Percentiles rank a stretch among this genome's conserved stretches.
phyloP scores from a whole-genome alignment of 2,797 vertebrate species.

The Avahi laniger region DNA sequence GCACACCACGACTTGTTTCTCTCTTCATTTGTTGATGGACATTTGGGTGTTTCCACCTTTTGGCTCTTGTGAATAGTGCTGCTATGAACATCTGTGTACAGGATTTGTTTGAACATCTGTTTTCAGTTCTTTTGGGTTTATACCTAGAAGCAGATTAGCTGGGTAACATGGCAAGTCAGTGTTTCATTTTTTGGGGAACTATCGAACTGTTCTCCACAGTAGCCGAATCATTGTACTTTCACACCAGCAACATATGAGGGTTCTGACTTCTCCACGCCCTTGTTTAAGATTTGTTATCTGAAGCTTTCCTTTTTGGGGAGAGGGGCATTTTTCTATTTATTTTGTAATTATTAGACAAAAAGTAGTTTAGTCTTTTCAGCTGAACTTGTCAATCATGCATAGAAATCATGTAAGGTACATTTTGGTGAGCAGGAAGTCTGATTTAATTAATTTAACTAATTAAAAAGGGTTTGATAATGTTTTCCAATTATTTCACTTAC shows the following conservation, averaged over 20 bases:
- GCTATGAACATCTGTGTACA: neutral
- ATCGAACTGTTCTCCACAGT: neutral
- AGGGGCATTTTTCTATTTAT: neutral
- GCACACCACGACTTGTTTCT: neutral
- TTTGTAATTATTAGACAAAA: constrained; percentile 28
- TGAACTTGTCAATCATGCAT: neutral
- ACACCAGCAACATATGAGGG: neutral
- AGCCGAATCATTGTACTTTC: neutral
- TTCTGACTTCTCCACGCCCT: neutral
- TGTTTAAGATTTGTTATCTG: neutral
- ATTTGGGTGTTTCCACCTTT: neutral
- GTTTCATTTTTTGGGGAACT: neutral
- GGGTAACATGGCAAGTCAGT: neutral
- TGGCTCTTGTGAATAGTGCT: neutral
- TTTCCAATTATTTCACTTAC: constrained; percentile 31
- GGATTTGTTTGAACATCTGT: neutral
- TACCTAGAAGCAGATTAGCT: neutral
- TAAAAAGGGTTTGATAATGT: neutral
- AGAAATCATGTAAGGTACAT: neutral
- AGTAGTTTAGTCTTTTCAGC: neutral
- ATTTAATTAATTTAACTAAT: constrained; percentile 23
- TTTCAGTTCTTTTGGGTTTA: neutral
- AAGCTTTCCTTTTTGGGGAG: neutral
- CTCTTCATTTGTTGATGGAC: neutral
- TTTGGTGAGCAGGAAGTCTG: neutral